Evolutionary conservation across 2,888 invertebrate genomes (phyloP), one percentile per base, ranked within the genome.

Genomic region (Serripes groenlandicus): DNA sequence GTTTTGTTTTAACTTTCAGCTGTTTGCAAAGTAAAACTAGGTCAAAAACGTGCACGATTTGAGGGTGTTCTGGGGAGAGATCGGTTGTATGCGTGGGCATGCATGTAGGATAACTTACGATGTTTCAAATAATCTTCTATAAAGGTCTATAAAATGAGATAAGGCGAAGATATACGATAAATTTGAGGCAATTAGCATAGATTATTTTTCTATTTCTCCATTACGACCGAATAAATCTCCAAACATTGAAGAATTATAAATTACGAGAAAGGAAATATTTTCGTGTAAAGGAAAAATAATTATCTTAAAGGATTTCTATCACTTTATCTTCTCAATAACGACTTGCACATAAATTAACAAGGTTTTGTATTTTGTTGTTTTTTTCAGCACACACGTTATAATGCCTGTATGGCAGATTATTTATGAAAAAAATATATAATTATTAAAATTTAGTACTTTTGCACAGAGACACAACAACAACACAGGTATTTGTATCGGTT

Each of bases 21-120:
- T n/a, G n/a, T n/a, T n/a, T n/a, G n/a, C n/a, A n/a, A n/a, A n/a
- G n/a, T n/a, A 15, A 62, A 62, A 32, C 26, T 62, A 34, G 62
- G 62, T 62, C 62, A 62, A 62, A 62, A 62, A 62, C 62, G 62
- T 62, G 62, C 62, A 34, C 34, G 62, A 34, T 62, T 62, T 34
- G 26, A 2, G 32, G 32, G 26, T 5, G 3, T 34, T 34, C 23
- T 15, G 34, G 34, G 32, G 4, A 3, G 21, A 62, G 62, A 62
- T 62, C 62, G 62, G 32, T 2, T 21, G 9, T 11, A 62, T 62
- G 62, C 62, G 34, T 9, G 11, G 34, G 62, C 28, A 34, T 32
- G 34, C 32, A 62, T 7, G 34, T 28, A 34, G 2, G 1, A 15
- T 15, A 34, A 21, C 21, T 26, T 9, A 21, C 15, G 4, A 62